Conservation (phyloP, 2,888 invertebrate genomes). For the Penaeus monodon region DNA sequence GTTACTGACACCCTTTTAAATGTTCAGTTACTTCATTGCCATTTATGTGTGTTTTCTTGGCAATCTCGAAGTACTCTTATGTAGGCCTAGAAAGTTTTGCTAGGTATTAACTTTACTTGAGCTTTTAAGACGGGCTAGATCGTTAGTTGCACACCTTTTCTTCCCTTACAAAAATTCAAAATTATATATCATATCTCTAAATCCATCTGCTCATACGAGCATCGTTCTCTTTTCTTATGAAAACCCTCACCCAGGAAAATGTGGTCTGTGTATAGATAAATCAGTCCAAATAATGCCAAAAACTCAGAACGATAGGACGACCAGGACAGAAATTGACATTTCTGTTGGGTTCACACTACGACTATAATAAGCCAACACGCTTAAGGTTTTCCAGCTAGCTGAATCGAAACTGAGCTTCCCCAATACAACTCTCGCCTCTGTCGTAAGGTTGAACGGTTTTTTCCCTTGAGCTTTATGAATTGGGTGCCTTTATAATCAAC, state of each 20-base stretch:
- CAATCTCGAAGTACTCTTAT: background rate
- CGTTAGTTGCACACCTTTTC: background rate
- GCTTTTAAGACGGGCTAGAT: background rate
- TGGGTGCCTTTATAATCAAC: background rate
- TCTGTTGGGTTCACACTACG: background rate
- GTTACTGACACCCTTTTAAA: background rate
- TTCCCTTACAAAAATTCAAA: background rate
- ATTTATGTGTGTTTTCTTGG: background rate
- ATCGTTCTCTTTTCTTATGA: background rate
- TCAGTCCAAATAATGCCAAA: conserved; percentile 1
- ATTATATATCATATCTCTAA: conserved; percentile 13
- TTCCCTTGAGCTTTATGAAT: background rate
- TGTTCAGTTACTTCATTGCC: background rate
- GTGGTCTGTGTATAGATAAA: conserved; percentile 16
- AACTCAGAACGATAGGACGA: background rate
- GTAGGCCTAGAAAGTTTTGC: background rate
- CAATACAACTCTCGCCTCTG: background rate
- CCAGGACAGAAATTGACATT: background rate
- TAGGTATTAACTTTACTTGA: background rate
- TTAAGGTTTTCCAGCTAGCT: background rate
- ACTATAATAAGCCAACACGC: background rate
- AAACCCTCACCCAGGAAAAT: background rate
- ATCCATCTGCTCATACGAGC: conserved; percentile 1
- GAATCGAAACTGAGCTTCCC: background rate
- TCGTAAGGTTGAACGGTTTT: background rate